A percentile compares a stretch with the other conserved stretches of the same genome.
These are phyloP conservation scores for Sicus ferrugineus DNA, from an alignment of 2,888 invertebrate genomes.

Conservation along the genomic window DNA sequence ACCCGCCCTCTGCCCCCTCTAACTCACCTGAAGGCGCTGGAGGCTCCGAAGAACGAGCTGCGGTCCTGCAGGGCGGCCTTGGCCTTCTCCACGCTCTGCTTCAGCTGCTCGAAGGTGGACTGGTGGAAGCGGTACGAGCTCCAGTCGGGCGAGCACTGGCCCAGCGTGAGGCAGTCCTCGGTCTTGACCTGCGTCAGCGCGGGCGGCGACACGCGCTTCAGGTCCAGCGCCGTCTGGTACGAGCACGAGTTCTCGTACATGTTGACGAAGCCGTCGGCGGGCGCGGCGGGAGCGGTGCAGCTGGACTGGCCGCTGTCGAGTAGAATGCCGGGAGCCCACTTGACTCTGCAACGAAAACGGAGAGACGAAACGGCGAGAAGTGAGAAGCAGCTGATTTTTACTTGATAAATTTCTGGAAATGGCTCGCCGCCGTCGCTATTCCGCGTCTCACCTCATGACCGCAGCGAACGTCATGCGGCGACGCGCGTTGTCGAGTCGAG, in stretches of 20 bases:
- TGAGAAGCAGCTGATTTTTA: not conserved
- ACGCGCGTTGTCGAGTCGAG: not conserved
- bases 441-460: conserved; percentile 48
- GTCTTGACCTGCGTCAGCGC: conserved; percentile 65
- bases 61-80: conserved; percentile 84
- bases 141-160: conserved; percentile 74
- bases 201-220: conserved; percentile 73
- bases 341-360: conserved; percentile 49
- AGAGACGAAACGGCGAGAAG: not conserved
- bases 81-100: conserved; percentile 90
- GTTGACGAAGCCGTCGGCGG: conserved; percentile 24
- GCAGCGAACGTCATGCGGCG: conserved; percentile 35
- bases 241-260: conserved; percentile 96
- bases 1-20: not conserved
- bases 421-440: not conserved
- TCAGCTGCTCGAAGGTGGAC: conserved; percentile 87
- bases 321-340: conserved; percentile 55
- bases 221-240: conserved; percentile 83
- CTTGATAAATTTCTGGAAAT: too few relatives aligned
- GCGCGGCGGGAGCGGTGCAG: conserved; percentile 23
- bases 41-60: conserved; percentile 74
- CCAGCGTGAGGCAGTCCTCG: conserved; percentile 65
- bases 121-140: conserved; percentile 83
- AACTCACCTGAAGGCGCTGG: conserved; percentile 76
- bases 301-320: conserved; percentile 29